Conservation (phyloP, 2,888 invertebrate species). For the Ichneumoninae sp. region DNA sequence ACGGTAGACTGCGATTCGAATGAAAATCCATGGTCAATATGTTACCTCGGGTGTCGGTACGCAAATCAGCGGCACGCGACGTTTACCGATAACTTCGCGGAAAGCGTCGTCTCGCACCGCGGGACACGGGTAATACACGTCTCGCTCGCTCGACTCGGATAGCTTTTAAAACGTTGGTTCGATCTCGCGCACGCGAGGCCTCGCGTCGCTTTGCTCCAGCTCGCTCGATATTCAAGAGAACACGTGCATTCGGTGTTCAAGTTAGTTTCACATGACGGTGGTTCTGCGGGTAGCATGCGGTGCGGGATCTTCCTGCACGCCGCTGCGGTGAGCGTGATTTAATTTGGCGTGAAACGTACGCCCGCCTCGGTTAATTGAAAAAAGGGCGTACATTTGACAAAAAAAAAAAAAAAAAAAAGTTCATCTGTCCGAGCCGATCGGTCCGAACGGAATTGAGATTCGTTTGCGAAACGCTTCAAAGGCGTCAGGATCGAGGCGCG, state of each 20-base stretch:
- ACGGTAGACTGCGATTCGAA: conserved; percentile 64
- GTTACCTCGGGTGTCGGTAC: conserved; percentile 64
- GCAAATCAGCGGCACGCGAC: conserved; percentile 73
- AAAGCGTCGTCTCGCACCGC: conserved; percentile 75
- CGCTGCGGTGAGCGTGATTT: conserved; percentile 39
- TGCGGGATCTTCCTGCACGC: conserved; percentile 6
- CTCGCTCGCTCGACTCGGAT: conserved; percentile 61
- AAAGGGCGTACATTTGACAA: neutral
- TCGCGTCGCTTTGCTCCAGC: conserved; percentile 36
- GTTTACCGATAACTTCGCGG: conserved; percentile 78
- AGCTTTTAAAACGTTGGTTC: conserved; percentile 50
- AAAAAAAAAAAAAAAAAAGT: conserved; percentile 20
- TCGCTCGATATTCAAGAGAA: conserved; percentile 16
- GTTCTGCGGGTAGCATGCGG: conserved; percentile 8
- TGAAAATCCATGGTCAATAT: conserved; percentile 43
- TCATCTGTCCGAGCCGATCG: neutral
- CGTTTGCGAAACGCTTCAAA: conserved; percentile 16
- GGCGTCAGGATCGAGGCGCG: conserved; percentile 8
- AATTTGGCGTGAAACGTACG: conserved; percentile 46
- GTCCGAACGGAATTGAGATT: conserved; percentile 32
- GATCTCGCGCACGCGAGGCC: conserved; percentile 52
- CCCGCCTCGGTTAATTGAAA: conserved; percentile 34
- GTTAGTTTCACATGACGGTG: conserved; percentile 15
- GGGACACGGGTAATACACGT: conserved; percentile 70
- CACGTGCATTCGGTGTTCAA: neutral